Conservation (phyloP, 2,888 invertebrate genomes). For the Acleris sparsana region DNA sequence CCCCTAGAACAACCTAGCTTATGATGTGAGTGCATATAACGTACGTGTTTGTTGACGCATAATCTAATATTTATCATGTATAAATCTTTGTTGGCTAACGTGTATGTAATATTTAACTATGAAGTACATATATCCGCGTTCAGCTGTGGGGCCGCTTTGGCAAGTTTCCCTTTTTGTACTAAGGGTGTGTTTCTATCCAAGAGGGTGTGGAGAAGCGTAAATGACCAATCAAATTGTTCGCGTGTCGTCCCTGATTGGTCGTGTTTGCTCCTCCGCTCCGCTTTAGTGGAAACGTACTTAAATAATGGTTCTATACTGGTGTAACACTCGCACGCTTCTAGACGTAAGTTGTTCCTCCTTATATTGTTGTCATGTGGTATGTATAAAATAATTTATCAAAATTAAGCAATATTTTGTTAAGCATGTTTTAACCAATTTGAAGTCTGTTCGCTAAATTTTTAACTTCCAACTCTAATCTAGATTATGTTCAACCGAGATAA, state of each 20-base stretch:
- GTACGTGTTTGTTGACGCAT: conserved; percentile 74
- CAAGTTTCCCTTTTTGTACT: conserved; percentile 2
- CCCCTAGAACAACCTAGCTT: conserved; percentile 62
- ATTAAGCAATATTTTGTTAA: conserved; percentile 64
- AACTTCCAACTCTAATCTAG: too few species aligned
- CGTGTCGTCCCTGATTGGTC: too few species aligned
- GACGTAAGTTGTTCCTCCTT: conserved; percentile 67
- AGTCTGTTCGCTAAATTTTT: too few species aligned
- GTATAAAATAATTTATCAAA: conserved; percentile 64
- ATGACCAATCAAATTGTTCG: too few species aligned
- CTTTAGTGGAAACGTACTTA: too few species aligned
- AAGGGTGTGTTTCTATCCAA: too few species aligned
- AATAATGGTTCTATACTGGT: conserved; percentile 1
- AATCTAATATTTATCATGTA: conserved; percentile 65
- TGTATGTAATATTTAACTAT: conserved; percentile 55
- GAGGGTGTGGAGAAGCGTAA: too few species aligned
- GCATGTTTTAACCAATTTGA: conserved; percentile 38
- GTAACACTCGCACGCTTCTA: conserved; percentile 55
- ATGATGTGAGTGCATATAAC: conserved; percentile 60
- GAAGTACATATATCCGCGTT: conserved; percentile 29
- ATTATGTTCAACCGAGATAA: too few species aligned
- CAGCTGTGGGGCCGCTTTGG: conserved; percentile 29
- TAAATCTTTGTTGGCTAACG: conserved; percentile 67
- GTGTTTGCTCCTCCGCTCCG: too few species aligned
- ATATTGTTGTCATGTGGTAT: conserved; percentile 58